Percentiles rank a stretch among this genome's conserved stretches.
Evolutionary conservation across 1,140 invertebrate genomes (phyloP).

Genomic region (Diabrotica virgifera): DNA sequence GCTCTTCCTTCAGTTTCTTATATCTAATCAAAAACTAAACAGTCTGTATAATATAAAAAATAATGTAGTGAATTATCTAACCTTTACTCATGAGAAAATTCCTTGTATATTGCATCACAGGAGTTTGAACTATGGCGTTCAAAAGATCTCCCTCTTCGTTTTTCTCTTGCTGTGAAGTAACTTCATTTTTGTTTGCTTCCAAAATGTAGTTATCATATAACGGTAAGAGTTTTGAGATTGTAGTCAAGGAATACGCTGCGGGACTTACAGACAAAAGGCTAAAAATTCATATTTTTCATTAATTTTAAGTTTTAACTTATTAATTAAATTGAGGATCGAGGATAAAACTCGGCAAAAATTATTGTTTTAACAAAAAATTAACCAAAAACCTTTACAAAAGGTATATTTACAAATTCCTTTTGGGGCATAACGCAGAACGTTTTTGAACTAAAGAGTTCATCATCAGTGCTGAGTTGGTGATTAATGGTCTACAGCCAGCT

Average conservation of each 20-base stretch:
- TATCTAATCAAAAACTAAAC: no score
- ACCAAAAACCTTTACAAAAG: no score
- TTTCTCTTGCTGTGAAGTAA: conserved; percentile 70
- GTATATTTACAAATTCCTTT: no score
- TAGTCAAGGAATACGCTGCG: conserved; percentile 60
- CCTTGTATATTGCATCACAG: conserved; percentile 72
- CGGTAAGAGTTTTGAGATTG: conserved; percentile 63
- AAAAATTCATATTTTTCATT: conserved; percentile 11
- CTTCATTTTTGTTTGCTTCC: conserved; percentile 70
- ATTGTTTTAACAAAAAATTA: not conserved
- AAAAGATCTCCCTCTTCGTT: conserved; percentile 74
- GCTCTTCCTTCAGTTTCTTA: no score
- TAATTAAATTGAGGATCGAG: no score
- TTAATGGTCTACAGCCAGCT: no score
- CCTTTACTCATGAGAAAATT: conserved; percentile 69
- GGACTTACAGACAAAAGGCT: conserved; percentile 62
- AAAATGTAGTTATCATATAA: conserved; percentile 77
- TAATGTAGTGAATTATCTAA: conserved; percentile 20
- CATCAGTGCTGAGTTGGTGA: no score
- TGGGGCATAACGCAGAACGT: no score
- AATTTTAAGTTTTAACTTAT: not conserved
- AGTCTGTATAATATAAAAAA: no score
- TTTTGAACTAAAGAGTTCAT: no score
- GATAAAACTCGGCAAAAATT: not conserved
- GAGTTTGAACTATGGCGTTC: conserved; percentile 68